phyloP scores from a whole-genome alignment of 2,797 vertebrate genomes.

The Discoglossus pictus region DNA sequence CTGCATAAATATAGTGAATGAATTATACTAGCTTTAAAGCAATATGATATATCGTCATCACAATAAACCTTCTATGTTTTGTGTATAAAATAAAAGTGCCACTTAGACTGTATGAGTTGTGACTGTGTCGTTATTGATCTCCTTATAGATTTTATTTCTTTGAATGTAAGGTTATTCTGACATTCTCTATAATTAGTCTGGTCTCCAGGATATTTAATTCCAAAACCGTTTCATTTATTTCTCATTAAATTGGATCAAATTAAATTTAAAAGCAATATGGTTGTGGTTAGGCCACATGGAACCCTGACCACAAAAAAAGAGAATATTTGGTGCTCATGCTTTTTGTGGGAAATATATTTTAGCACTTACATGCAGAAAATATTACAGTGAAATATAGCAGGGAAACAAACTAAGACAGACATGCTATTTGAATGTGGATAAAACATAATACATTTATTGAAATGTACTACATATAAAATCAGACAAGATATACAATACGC shows the following conservation, averaged over 20 bases:
- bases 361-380: too few relatives aligned
- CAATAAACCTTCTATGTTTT: constrained; percentile 72
- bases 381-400: too few relatives aligned
- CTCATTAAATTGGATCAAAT: neutral
- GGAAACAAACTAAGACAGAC: too few relatives aligned
- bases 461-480: too few relatives aligned
- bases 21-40: constrained; percentile 67
- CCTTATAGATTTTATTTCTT: neutral
- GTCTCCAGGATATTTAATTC: neutral
- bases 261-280: neutral
- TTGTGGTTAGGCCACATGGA: neutral
- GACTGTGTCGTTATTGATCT: constrained; percentile 11
- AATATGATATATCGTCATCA: constrained; percentile 77
- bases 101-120: constrained; percentile 63
- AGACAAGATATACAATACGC: too few relatives aligned
- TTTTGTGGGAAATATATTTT: neutral
- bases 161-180: too few relatives aligned
- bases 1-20: constrained; percentile 63
- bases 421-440: too few relatives aligned
- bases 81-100: constrained; percentile 72
- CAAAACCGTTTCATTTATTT: neutral
- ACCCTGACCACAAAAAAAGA: neutral
- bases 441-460: too few relatives aligned
- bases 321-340: neutral
- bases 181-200: neutral